Conservation (phyloP, 1,140 invertebrate species). For the Nebria ingens region DNA sequence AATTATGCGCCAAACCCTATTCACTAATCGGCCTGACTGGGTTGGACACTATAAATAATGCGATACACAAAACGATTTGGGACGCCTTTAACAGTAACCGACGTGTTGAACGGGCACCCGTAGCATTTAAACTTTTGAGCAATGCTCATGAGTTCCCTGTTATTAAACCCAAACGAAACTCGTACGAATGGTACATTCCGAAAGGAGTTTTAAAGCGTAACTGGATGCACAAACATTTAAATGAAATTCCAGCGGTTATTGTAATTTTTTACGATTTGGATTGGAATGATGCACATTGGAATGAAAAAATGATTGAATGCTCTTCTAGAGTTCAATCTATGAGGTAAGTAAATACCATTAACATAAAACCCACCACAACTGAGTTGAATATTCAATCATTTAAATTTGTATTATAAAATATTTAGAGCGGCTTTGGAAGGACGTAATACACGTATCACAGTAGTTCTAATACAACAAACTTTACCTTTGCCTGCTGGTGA, state of each 20-base stretch:
- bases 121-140: conserved; percentile 72
- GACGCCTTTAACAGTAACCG: conserved; percentile 79
- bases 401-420: conserved; percentile 13
- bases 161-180: conserved; percentile 80
- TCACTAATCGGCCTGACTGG: conserved; percentile 78
- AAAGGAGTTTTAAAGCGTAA: conserved; percentile 92
- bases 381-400: conserved; percentile 7
- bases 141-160: conserved; percentile 78
- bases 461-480: conserved; percentile 81
- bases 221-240: conserved; percentile 92
- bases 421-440: conserved; percentile 48
- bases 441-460: conserved; percentile 74
- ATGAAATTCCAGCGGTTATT: conserved; percentile 81
- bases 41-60: conserved; percentile 72
- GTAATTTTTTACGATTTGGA: conserved; percentile 95
- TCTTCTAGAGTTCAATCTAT: conserved; percentile 80
- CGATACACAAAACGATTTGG: conserved; percentile 83
- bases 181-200: conserved; percentile 92
- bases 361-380: too few species aligned
- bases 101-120: conserved; percentile 65
- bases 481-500: conserved; percentile 66
- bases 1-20: conserved; percentile 67
- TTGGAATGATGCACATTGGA: conserved; percentile 91
- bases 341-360: conserved; percentile 40
- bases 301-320: conserved; percentile 89